A percentile compares a stretch with the other conserved stretches of the same genome.
Evolutionary conservation across 2,888 invertebrate genomes (phyloP).

Genomic region (Calameuta filiformis): DNA sequence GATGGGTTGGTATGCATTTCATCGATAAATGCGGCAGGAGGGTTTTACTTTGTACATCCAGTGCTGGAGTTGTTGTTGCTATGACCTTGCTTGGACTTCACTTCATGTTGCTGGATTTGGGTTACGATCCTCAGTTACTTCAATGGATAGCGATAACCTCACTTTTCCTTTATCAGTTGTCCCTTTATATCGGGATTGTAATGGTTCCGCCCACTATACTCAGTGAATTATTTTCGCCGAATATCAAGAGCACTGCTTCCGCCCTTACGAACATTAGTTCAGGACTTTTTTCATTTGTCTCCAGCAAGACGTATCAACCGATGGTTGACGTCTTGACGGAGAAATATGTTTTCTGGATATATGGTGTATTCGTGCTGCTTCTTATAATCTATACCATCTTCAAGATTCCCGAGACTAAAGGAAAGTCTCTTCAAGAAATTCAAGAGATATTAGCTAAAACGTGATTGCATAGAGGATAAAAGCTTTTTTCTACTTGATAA

Average conservation of each 20-base stretch:
- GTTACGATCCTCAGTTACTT: slow-evolving; percentile 32
- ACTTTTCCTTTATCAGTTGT: slow-evolving; percentile 33
- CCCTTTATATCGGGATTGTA: slow-evolving; percentile 37
- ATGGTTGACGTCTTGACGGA: slow-evolving; percentile 35
- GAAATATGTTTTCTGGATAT: slow-evolving; percentile 43
- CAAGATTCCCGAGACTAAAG: slow-evolving; percentile 57
- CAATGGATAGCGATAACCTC: slow-evolving; percentile 47
- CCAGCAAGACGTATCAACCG: slow-evolving; percentile 40
- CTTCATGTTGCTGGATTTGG: slow-evolving; percentile 43
- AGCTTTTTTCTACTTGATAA: neutral
- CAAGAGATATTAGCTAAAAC: slow-evolving; percentile 40
- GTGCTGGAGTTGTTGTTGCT: slow-evolving; percentile 40
- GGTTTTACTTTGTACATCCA: slow-evolving; percentile 45
- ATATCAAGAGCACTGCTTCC: slow-evolving; percentile 43
- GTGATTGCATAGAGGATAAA: neutral
- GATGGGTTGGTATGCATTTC: slow-evolving; percentile 40
- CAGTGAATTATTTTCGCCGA: slow-evolving; percentile 44
- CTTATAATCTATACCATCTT: slow-evolving; percentile 35
- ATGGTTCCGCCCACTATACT: slow-evolving; percentile 39
- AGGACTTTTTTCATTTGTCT: slow-evolving; percentile 34
- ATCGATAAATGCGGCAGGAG: slow-evolving; percentile 56
- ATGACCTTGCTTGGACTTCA: slow-evolving; percentile 37
- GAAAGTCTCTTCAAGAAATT: slow-evolving; percentile 52
- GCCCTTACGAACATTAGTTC: slow-evolving; percentile 35
- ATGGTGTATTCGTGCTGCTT: slow-evolving; percentile 36